A percentile compares a stretch with the other conserved stretches of the same genome.
Conservation (phyloP, 1,140 invertebrate genomes). For the Zaprionus africanus region DNA sequence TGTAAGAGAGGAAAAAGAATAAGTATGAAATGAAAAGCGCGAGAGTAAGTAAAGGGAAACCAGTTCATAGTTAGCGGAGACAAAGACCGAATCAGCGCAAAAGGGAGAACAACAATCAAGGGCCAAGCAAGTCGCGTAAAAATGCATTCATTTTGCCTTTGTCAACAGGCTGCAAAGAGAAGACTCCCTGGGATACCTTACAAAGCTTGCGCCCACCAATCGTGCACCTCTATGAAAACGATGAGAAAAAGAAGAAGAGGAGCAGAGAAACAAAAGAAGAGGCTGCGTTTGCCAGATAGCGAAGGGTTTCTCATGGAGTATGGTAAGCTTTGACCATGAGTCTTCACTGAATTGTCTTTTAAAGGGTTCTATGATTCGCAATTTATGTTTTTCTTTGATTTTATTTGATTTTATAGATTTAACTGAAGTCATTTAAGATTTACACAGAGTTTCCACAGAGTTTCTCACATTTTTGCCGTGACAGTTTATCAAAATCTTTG, state of each 20-base stretch:
- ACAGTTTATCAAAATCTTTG: neutral
- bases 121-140: neutral
- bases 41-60: neutral
- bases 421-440: too few relatives aligned
- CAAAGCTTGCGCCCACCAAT: neutral
- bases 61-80: neutral
- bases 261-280: neutral
- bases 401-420: too few relatives aligned
- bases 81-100: neutral
- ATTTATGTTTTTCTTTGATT: too few relatives aligned
- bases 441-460: too few relatives aligned
- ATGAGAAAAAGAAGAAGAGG: neutral
- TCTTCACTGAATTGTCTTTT: too few relatives aligned
- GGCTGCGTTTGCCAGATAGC: neutral
- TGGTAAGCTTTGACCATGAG: too few relatives aligned
- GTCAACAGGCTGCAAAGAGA: neutral
- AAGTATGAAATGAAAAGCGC: neutral
- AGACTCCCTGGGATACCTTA: neutral
- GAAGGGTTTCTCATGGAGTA: neutral
- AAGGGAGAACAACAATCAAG: conserved; percentile 5
- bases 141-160: conserved; percentile 3
- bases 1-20: conserved; percentile 41
- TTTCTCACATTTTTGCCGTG: neutral
- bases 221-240: neutral
- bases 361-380: too few relatives aligned